Conservation (phyloP, 2,113 vertebrate genomes). For the Poeciliopsis retropinna region DNA sequence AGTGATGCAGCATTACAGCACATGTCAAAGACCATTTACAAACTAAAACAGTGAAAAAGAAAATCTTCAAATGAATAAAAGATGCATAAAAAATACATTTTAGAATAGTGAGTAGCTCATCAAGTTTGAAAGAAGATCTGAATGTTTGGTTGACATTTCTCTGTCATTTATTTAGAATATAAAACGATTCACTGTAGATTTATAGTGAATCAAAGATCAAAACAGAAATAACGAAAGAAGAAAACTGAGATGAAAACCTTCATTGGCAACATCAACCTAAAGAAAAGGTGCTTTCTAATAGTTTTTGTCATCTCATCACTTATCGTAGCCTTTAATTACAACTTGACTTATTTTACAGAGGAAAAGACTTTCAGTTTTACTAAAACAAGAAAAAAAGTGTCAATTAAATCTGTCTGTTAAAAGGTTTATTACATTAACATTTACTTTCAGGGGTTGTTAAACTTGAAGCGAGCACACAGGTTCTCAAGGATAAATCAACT, state of each 20-base stretch:
- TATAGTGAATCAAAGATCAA: background rate
- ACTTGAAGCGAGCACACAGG: too few relatives aligned
- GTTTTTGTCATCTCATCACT: constrained; percentile 10
- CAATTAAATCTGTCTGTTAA: too few relatives aligned
- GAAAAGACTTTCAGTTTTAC: background rate
- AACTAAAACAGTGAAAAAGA: background rate
- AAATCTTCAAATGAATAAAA: background rate
- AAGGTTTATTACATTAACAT: too few relatives aligned
- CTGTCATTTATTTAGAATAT: background rate
- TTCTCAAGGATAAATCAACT: too few relatives aligned
- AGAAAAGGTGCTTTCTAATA: constrained; percentile 13
- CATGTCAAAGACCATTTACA: too few relatives aligned
- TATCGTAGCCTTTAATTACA: constrained; percentile 10
- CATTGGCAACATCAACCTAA: background rate
- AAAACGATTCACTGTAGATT: constrained; percentile 9
- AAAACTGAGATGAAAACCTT: background rate
- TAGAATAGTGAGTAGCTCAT: background rate
- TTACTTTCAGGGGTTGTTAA: too few relatives aligned
- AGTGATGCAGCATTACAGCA: too few relatives aligned
- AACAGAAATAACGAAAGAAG: constrained; percentile 5
- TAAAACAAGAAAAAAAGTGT: background rate
- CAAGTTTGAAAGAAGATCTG: background rate
- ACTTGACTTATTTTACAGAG: background rate
- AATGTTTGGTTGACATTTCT: background rate
- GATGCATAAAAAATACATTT: constrained; percentile 21